Conservation (phyloP, 2,113 vertebrate genomes). For the Catharus bicknelli region DNA sequence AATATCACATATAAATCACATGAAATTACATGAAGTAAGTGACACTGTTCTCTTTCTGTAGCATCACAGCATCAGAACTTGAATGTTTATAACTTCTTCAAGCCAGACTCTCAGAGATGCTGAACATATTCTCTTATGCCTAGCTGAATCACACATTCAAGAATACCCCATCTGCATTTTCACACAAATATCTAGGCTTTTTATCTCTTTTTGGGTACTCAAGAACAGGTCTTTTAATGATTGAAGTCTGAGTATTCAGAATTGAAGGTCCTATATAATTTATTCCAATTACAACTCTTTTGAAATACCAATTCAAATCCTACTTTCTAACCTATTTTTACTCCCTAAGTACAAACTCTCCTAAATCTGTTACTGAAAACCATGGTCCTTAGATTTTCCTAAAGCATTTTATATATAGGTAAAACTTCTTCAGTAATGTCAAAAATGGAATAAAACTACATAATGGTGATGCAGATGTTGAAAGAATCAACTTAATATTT, state of each 20-base stretch:
- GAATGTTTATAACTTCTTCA: conserved; percentile 36
- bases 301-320: background rate
- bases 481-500: background rate
- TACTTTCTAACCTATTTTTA: conserved; percentile 18
- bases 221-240: conserved; percentile 3
- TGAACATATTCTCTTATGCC: background rate
- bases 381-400: background rate
- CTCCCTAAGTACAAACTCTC: conserved; percentile 1
- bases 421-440: background rate
- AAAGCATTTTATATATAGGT: background rate
- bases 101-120: background rate
- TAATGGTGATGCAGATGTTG: background rate
- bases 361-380: conserved; percentile 32
- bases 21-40: background rate
- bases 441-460: background rate
- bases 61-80: conserved; percentile 1
- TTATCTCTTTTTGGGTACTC: background rate
- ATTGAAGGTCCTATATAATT: background rate
- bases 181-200: background rate
- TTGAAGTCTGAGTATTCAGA: background rate
- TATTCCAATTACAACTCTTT: background rate
- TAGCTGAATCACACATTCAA: background rate
- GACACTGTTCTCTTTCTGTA: background rate
- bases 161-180: background rate
- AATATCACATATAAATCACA: background rate